Percentiles rank a stretch among this genome's conserved stretches.
Evolutionary conservation across 2,888 invertebrate species (phyloP).

Genomic region (Phalangium opilio): DNA sequence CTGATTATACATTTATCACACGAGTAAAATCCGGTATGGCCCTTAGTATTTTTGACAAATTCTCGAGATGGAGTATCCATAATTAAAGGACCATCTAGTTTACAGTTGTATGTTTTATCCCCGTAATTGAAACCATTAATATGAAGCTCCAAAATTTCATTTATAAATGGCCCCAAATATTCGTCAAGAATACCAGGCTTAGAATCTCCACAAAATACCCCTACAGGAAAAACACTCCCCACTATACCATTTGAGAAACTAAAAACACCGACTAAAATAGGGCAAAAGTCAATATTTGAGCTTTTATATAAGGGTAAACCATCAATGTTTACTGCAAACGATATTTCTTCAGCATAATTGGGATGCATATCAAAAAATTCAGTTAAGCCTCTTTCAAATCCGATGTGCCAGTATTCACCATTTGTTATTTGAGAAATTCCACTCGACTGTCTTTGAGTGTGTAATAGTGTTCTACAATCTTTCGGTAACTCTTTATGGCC

Average conservation of each 20-base stretch:
- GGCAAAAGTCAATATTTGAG: conserved; percentile 1
- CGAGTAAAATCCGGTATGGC: conserved; percentile 1
- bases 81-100: no score
- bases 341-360: no score
- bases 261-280: conserved; percentile 2
- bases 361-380: no score
- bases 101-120: no score
- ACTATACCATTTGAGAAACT: not conserved
- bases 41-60: conserved; percentile 1
- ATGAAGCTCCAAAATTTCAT: not conserved
- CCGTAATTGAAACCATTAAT: not conserved
- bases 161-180: not conserved
- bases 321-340: conserved; percentile 1
- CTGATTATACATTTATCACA: conserved; percentile 6
- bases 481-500: no score
- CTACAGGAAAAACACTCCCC: not conserved
- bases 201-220: not conserved
- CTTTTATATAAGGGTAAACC: conserved; percentile 4
- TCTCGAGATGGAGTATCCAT: conserved; percentile 2
- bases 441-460: no score
- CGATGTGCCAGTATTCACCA: no score
- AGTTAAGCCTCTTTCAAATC: no score
- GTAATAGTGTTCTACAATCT: no score
- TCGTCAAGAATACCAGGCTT: not conserved
- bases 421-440: no score